Conservation (phyloP, 2,888 invertebrate species). For the Schrankia costaestrigalis region DNA sequence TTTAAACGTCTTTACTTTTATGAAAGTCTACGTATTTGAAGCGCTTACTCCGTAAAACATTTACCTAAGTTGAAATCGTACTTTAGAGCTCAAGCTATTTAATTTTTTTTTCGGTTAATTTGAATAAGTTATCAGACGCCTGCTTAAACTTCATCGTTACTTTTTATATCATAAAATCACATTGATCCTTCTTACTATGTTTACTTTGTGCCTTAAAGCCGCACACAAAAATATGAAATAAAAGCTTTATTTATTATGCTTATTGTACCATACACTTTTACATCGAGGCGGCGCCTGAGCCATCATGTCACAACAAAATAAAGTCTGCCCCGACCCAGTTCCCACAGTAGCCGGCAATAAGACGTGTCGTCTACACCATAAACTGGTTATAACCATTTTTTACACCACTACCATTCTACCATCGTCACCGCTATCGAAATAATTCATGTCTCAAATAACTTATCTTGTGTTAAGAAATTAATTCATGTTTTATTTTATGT, state of each 20-base stretch:
- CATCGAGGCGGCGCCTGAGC: conserved; percentile 56
- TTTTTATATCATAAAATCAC: too few relatives aligned
- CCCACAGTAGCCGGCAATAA: conserved; percentile 60
- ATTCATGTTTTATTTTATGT: conserved; percentile 19
- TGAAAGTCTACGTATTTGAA: too few relatives aligned
- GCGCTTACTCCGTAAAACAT: too few relatives aligned
- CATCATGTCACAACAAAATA: conserved; percentile 63
- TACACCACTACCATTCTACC: conserved; percentile 13
- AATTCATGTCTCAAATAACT: conserved; percentile 34
- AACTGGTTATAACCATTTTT: conserved; percentile 38
- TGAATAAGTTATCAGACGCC: too few relatives aligned
- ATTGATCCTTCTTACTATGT: too few relatives aligned
- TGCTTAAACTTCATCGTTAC: too few relatives aligned
- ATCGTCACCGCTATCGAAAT: conserved; percentile 27
- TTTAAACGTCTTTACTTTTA: too few relatives aligned
- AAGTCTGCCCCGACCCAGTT: conserved; percentile 62
- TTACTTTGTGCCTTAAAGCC: neutral
- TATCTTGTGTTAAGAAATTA: conserved; percentile 28
- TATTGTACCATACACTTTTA: conserved; percentile 39
- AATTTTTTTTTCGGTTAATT: too few relatives aligned
- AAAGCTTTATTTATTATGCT: conserved; percentile 1
- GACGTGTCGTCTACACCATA: conserved; percentile 38
- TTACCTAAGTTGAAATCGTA: too few relatives aligned
- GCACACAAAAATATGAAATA: neutral
- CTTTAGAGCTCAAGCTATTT: too few relatives aligned